These are phyloP conservation scores for Anabacerthia variegaticeps DNA, from an alignment of 2,797 vertebrate genomes.

Conservation along the genomic window DNA sequence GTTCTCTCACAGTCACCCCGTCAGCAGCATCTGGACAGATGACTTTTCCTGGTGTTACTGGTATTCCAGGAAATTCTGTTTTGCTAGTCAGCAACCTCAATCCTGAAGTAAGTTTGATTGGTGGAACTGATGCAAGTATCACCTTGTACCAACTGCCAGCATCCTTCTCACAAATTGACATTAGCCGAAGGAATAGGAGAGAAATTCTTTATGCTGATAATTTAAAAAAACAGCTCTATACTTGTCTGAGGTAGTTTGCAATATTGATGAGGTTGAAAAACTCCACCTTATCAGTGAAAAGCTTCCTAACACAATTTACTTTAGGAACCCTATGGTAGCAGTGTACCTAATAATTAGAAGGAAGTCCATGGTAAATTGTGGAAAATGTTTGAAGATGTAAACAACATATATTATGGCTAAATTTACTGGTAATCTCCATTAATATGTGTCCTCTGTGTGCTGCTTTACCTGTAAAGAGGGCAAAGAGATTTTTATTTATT, in stretches of 20 bases:
- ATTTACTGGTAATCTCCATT: background rate
- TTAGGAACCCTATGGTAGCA: background rate
- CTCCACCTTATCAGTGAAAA: background rate
- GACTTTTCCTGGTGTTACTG: conserved; percentile 65
- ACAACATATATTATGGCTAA: background rate
- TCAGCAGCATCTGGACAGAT: conserved; percentile 72
- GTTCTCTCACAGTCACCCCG: conserved; percentile 70
- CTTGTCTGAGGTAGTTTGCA: background rate
- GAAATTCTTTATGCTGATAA: background rate
- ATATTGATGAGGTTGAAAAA: background rate
- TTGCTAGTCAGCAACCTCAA: conserved; percentile 88
- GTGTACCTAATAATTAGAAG: background rate
- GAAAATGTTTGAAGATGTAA: background rate
- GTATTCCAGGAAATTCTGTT: conserved; percentile 76
- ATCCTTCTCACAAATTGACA: background rate
- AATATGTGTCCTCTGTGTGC: background rate
- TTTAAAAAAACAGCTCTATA: background rate
- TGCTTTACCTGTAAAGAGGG: background rate
- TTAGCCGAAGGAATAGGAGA: background rate
- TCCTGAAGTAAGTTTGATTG: conserved; percentile 79
- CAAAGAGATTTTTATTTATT: background rate
- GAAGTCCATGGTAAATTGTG: background rate
- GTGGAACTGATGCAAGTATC: background rate
- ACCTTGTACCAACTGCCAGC: background rate
- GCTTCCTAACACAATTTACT: background rate